Evolutionary conservation across 1,140 invertebrate species (phyloP).

Genomic region (Heliconius nattereri): DNA sequence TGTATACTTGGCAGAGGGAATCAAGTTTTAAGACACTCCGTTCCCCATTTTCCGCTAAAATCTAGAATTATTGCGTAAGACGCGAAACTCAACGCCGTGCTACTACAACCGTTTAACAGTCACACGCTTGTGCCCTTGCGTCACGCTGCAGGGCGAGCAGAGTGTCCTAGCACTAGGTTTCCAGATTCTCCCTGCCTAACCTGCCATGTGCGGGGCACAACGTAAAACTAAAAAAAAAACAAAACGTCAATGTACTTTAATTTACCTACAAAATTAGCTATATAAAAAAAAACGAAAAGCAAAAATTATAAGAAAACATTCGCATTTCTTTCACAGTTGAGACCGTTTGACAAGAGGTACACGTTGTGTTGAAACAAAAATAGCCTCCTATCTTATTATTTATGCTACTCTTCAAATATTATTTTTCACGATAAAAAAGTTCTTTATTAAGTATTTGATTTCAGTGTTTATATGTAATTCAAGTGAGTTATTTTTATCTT

Average conservation of each 20-base stretch:
- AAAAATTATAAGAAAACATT: conserved; percentile 14
- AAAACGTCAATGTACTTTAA: neutral
- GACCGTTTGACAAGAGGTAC: neutral
- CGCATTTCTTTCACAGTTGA: neutral
- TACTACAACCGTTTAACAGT: too few species aligned
- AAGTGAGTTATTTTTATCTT: too few species aligned
- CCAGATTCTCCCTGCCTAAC: neutral
- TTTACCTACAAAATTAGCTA: conserved; percentile 1
- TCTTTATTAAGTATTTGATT: neutral
- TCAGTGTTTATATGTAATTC: neutral
- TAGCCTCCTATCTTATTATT: neutral
- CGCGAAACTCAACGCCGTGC: too few species aligned
- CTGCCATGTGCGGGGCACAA: neutral
- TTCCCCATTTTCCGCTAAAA: too few species aligned
- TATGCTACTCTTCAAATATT: neutral
- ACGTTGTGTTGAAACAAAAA: conserved; percentile 1
- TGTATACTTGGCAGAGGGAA: too few species aligned
- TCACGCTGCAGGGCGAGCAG: neutral
- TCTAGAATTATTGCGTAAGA: too few species aligned
- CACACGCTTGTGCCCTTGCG: too few species aligned
- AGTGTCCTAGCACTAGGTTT: neutral
- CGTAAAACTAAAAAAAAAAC: neutral
- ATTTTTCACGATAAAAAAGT: neutral
- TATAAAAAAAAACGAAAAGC: neutral
- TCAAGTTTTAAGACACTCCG: too few species aligned